Percentiles rank a stretch among this genome's conserved stretches.
Conservation (phyloP, 2,797 vertebrate genomes). For the Eulemur rubriventer region DNA sequence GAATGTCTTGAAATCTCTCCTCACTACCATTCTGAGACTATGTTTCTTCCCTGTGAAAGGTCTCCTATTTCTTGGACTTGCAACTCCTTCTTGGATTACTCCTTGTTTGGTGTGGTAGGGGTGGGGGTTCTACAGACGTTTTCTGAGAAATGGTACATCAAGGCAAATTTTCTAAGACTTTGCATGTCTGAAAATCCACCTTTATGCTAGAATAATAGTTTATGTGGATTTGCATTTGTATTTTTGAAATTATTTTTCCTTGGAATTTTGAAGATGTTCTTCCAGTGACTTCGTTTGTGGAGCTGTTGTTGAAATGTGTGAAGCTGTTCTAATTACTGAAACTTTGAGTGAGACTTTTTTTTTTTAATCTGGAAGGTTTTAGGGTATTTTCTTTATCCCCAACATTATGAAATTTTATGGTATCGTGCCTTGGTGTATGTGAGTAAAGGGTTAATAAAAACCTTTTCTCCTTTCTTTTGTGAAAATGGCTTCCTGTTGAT, state of each 20-base stretch:
- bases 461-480: not conserved
- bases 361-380: not conserved
- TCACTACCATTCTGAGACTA: not conserved
- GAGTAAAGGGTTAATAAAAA: constrained; percentile 6
- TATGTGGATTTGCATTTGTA: not conserved
- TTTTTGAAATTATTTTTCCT: constrained; percentile 29
- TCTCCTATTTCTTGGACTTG: not conserved
- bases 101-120: not conserved
- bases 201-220: not conserved
- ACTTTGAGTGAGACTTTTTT: not conserved
- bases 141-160: not conserved
- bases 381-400: not conserved
- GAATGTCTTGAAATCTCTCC: not conserved
- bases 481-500: not conserved
- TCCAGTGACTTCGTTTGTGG: not conserved
- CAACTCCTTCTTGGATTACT: not conserved
- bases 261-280: not conserved
- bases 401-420: not conserved
- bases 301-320: not conserved
- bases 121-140: not conserved
- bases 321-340: constrained; percentile 6
- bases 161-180: constrained; percentile 37
- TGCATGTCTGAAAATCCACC: not conserved
- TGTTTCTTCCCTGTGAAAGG: not conserved
- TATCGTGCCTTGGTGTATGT: not conserved